A percentile compares a stretch with the other conserved stretches of the same genome.
Conservation (phyloP, 2,113 vertebrate genomes). For the Clarias macrocephalus region DNA sequence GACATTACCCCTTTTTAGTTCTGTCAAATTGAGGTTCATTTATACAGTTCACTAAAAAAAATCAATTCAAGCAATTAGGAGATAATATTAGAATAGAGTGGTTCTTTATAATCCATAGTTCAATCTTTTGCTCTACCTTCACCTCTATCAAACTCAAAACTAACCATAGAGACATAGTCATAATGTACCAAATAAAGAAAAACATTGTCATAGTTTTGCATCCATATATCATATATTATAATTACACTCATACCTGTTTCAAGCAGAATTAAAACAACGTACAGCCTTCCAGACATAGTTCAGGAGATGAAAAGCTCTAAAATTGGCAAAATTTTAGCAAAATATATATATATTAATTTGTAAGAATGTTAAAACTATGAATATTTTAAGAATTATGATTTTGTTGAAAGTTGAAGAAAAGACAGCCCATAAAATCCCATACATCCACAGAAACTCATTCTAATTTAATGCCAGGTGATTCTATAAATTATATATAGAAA, state of each 20-base stretch:
- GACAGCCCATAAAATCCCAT: not conserved
- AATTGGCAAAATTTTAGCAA: not conserved
- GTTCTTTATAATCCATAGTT: not conserved
- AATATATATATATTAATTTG: no score
- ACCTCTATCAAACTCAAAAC: not conserved
- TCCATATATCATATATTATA: not conserved
- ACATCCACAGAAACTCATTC: not conserved
- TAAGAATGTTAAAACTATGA: not conserved
- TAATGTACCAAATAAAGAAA: not conserved
- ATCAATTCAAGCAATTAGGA: not conserved
- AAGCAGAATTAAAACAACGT: slow-evolving; percentile 35
- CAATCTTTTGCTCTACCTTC: not conserved
- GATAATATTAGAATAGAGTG: not conserved
- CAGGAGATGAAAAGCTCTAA: not conserved
- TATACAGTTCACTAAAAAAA: not conserved
- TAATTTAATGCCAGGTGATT: not conserved
- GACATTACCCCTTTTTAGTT: not conserved
- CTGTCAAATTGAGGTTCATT: not conserved
- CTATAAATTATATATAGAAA: not conserved
- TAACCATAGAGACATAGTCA: not conserved
- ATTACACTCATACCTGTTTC: slow-evolving; percentile 28
- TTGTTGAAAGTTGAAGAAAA: not conserved
- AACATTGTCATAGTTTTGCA: not conserved
- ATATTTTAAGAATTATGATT: not conserved
- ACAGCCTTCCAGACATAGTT: slow-evolving; percentile 32